Evolutionary conservation across 2,888 invertebrate genomes (phyloP).

Genomic region (Drosophila affinis): DNA sequence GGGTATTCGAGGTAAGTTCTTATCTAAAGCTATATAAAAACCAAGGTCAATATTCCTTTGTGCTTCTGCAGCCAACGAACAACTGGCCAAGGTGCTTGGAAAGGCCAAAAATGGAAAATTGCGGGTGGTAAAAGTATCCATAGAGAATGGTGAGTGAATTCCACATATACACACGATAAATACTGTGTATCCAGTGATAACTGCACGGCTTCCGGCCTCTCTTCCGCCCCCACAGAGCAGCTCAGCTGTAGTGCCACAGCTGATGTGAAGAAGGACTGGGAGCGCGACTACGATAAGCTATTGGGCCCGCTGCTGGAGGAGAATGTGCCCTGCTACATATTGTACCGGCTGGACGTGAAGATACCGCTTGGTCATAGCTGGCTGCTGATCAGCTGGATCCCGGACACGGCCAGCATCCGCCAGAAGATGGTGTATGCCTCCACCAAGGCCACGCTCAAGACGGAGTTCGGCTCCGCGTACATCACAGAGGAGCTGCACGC

Average conservation of each 20-base stretch:
- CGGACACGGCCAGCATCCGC: conserved; percentile 94
- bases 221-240: conserved; percentile 87
- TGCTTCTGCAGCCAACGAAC: conserved; percentile 90
- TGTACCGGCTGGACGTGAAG: conserved; percentile 92
- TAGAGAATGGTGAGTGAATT: conserved; percentile 89
- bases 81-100: conserved; percentile 91
- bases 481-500: conserved; percentile 98
- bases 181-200: conserved; percentile 41
- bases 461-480: conserved; percentile 96
- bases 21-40: not conserved
- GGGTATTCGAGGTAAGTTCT: conserved; percentile 91
- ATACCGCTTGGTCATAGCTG: conserved; percentile 94
- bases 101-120: conserved; percentile 91
- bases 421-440: conserved; percentile 98
- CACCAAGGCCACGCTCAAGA: conserved; percentile 97
- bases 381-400: conserved; percentile 97
- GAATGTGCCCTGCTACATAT: conserved; percentile 94
- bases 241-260: conserved; percentile 87
- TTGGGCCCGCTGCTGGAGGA: conserved; percentile 89
- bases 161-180: conserved; percentile 17
- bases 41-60: not conserved
- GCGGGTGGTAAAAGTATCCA: conserved; percentile 92
- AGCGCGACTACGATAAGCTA: conserved; percentile 92
- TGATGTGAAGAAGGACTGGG: conserved; percentile 90
- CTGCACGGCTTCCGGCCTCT: conserved; percentile 18